phyloP scores from a whole-genome alignment of 2,113 vertebrate species.

The Platysternon megacephalum region DNA sequence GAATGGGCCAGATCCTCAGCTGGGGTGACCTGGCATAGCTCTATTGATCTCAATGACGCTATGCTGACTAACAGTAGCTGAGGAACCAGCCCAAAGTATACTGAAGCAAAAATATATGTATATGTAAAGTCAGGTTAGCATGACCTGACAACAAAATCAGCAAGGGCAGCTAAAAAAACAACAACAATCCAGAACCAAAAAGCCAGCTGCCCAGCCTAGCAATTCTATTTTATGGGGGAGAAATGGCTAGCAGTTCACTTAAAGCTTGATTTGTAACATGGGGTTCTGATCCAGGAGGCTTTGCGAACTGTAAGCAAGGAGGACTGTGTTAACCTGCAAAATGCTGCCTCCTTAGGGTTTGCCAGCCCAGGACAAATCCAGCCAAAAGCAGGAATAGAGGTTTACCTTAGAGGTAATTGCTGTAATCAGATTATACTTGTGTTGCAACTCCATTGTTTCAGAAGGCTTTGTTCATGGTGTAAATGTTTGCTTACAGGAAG shows the following conservation, averaged over 20 bases:
- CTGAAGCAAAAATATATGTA: constrained; percentile 23
- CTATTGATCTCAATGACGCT: background rate
- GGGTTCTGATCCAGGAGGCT: background rate
- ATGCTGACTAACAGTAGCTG: background rate
- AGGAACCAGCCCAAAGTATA: background rate
- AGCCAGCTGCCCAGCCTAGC: background rate
- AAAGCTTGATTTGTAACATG: background rate
- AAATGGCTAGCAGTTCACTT: constrained; percentile 4
- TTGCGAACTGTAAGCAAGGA: background rate
- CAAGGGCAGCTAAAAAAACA: background rate
- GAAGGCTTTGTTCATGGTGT: background rate
- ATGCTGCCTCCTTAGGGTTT: background rate
- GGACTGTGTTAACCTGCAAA: background rate
- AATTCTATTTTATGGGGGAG: background rate
- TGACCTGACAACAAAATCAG: constrained; percentile 49
- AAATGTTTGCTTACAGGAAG: background rate
- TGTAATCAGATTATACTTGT: background rate
- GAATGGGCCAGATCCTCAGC: background rate
- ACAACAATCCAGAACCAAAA: background rate
- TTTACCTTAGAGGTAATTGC: background rate
- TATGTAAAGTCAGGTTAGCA: constrained; percentile 42
- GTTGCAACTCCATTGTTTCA: background rate
- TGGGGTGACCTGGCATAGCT: background rate
- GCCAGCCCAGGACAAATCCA: background rate
- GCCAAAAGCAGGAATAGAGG: background rate